Evolutionary conservation across 2,888 invertebrate species (phyloP), one percentile per base, ranked within the genome.

Genomic region (Torymus texanus): DNA sequence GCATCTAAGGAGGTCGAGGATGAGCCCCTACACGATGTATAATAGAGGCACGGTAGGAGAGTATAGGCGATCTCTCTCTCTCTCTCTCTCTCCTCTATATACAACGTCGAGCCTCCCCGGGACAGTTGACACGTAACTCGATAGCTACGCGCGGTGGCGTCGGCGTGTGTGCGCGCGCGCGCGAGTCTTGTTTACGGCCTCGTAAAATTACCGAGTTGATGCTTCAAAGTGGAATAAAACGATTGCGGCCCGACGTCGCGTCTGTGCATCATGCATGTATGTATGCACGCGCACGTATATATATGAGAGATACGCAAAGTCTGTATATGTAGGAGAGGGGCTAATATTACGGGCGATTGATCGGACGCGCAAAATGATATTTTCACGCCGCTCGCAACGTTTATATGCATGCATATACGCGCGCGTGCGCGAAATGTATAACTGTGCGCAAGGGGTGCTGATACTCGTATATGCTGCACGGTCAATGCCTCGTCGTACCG

Each of bases 171-270:
- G 50, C 51, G 83, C 83, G 83, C 82, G 85, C 83, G 86, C 51
- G 50, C 51, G 75, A 71, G 68, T 21, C 78, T 88, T 88, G 85
- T 90, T 89, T 89, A 90, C 88, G 89, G 87, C 84, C 85, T 86
- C 88, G 86, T 90, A 89, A 90, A 89, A 89, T 89, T 88, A 90
- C 88, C 85, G 84, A 87, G 86, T 87, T 88, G 88, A 89, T 88
- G 87, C 85, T 86, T 16, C 81, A 86, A 88, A 88, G 85, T 86
- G 87, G 87, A 86, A 88, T 88, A 86, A 87, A 87, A 88, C 87
- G 88, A 87, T 87, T 83, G 85, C 84, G 82, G 84, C 81, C 18
- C 70, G 53, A 16, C 71, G 66, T 41, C 78, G 66, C 56, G 21
- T 62, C 66, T 51, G 73, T 68, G n/a, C n/a, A 24, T 14, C 53